Conservation (phyloP, 1,140 invertebrate genomes). For the Daktulosphaira vitifoliae region DNA sequence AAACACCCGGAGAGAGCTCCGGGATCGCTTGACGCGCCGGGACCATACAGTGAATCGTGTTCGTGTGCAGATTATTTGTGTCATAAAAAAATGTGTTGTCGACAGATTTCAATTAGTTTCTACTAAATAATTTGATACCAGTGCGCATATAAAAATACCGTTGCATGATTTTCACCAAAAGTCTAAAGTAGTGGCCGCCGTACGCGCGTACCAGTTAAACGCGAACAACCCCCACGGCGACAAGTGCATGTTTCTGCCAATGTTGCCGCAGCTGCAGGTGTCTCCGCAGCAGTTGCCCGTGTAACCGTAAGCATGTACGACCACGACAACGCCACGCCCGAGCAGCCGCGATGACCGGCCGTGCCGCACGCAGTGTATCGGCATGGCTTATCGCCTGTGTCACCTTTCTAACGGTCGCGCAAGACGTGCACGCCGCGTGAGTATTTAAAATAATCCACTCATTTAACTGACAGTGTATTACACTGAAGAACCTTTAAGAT, state of each 20-base stretch:
- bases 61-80: not conserved
- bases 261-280: not conserved
- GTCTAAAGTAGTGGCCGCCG: no score
- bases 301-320: not conserved
- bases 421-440: constrained; percentile 11
- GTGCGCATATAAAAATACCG: no score
- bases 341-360: constrained; percentile 16
- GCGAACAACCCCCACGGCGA: not conserved
- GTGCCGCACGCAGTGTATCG: not conserved
- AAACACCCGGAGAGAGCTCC: constrained; percentile 25
- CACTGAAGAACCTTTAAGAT: no score
- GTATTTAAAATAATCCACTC: no score
- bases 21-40: constrained; percentile 19
- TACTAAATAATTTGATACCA: no score
- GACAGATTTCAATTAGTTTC: not conserved
- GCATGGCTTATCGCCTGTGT: constrained; percentile 23
- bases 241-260: no score
- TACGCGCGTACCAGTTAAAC: no score
- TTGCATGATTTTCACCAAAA: no score
- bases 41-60: constrained; percentile 4
- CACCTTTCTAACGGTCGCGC: not conserved
- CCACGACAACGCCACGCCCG: constrained; percentile 11
- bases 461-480: no score
- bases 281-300: not conserved
- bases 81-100: not conserved